phyloP scores from a whole-genome alignment of 2,888 invertebrate species.

The Volucella inanis region DNA sequence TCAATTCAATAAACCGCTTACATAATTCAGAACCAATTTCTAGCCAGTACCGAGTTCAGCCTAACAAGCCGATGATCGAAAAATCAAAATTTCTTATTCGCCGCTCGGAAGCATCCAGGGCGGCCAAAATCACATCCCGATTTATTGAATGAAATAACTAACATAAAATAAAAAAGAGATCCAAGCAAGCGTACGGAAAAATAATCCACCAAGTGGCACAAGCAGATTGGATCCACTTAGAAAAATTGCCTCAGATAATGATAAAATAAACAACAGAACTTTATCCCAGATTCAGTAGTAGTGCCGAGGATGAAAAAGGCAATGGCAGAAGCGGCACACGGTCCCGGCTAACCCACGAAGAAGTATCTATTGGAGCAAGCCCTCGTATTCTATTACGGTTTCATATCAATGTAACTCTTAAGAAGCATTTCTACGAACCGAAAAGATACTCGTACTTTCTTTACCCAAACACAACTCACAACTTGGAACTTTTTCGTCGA shows the following conservation, averaged over 20 bases:
- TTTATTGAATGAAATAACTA: constrained; percentile 74
- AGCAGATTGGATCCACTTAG: constrained; percentile 75
- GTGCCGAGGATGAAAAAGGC: constrained; percentile 12
- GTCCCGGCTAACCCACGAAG: constrained; percentile 15
- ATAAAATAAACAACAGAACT: constrained; percentile 73
- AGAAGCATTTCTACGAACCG: constrained; percentile 17
- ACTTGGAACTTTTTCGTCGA: constrained; percentile 23
- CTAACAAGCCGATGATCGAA: constrained; percentile 32
- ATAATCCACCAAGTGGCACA: constrained; percentile 72
- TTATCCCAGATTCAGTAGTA: constrained; percentile 44
- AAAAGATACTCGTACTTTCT: constrained; percentile 26
- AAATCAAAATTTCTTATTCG: constrained; percentile 65
- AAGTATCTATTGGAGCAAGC: constrained; percentile 43
- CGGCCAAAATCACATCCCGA: constrained; percentile 61
- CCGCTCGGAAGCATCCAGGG: constrained; percentile 17
- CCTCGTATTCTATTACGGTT: constrained; percentile 70
- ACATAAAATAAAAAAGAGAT: constrained; percentile 70
- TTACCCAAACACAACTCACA: constrained; percentile 30
- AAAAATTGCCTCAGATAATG: constrained; percentile 75
- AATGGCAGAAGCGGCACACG: constrained; percentile 29
- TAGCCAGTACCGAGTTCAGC: neutral
- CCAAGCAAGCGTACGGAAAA: constrained; percentile 50
- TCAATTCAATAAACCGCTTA: constrained; percentile 47
- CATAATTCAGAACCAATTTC: constrained; percentile 25
- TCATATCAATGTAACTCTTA: constrained; percentile 64